These are phyloP conservation scores for Desmophyllum pertusum DNA, from an alignment of 92 coral and sea anemone species.

Conservation along the genomic window DNA sequence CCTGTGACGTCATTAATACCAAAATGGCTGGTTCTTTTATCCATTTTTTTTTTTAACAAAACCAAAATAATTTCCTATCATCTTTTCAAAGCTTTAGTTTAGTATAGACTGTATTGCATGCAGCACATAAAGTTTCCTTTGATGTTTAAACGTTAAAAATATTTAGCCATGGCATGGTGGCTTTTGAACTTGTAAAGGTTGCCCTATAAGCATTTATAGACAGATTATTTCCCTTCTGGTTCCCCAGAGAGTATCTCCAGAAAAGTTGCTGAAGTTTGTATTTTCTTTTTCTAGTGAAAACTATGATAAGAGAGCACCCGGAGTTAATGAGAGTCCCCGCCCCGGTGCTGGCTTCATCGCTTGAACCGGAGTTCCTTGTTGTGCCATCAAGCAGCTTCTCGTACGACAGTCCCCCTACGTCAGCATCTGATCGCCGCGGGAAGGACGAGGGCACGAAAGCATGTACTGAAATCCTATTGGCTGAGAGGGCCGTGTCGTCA, in stretches of 20 bases:
- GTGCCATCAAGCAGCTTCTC: constrained; percentile 78
- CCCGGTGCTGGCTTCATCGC: constrained; percentile 80
- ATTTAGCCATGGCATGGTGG: too few species aligned
- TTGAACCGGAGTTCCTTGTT: constrained; percentile 89
- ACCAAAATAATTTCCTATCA: too few species aligned
- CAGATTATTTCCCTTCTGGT: too few species aligned
- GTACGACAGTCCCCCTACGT: constrained; percentile 70
- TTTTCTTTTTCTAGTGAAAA: constrained; percentile 8
- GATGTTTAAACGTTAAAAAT: too few species aligned
- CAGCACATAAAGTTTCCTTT: too few species aligned
- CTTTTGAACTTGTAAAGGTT: too few species aligned
- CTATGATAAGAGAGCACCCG: constrained; percentile 21
- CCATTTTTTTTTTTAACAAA: too few species aligned
- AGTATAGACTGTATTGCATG: too few species aligned
- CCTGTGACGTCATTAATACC: neutral
- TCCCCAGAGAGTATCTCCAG: neutral
- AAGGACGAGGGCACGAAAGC: constrained; percentile 10
- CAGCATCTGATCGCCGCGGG: constrained; percentile 12
- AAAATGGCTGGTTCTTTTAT: neutral
- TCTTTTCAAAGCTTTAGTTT: too few species aligned
- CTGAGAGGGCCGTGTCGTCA: constrained; percentile 8
- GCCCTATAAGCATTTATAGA: too few species aligned
- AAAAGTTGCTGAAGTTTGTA: neutral
- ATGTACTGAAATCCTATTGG: constrained; percentile 11
- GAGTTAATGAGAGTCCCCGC: constrained; percentile 86